A percentile compares a stretch with the other conserved stretches of the same genome.
phyloP scores from a whole-genome alignment of 1,140 invertebrate genomes.

The Oreohelix idahoensis region DNA sequence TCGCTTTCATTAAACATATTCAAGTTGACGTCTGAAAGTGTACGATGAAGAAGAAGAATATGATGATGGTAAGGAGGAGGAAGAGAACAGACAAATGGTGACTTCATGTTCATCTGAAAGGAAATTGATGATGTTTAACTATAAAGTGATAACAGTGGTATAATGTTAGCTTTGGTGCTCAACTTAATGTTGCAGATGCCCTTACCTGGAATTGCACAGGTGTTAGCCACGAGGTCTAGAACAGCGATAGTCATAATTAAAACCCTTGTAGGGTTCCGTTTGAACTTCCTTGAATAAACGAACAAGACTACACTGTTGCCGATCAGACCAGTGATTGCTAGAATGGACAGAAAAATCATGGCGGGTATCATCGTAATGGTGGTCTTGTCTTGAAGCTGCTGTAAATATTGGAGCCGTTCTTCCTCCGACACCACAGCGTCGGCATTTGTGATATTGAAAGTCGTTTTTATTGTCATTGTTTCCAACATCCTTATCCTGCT shows the following conservation, averaged over 20 bases:
- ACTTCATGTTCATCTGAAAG: not conserved
- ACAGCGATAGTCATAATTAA: conserved; percentile 9
- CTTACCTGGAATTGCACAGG: conserved; percentile 5
- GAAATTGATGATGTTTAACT: not conserved
- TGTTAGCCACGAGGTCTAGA: conserved; percentile 11
- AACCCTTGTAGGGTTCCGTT: not conserved
- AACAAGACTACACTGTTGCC: conserved; percentile 10
- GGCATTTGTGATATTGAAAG: not conserved
- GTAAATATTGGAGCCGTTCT: not conserved
- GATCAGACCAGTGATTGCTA: not conserved
- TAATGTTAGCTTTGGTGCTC: too few species aligned
- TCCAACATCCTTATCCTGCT: too few species aligned
- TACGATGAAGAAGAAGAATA: too few species aligned
- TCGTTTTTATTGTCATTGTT: not conserved
- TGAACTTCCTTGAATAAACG: not conserved
- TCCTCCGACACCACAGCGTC: not conserved
- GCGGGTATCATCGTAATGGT: not conserved
- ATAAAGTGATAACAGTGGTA: not conserved
- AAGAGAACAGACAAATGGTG: too few species aligned
- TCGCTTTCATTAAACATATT: too few species aligned
- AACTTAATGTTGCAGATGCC: not conserved
- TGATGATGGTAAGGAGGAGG: too few species aligned
- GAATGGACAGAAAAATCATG: not conserved
- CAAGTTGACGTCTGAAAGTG: too few species aligned
- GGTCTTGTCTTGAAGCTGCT: not conserved